These are phyloP conservation scores for Eupsilia transversa DNA, from an alignment of 2,888 invertebrate genomes.

Conservation along the genomic window DNA sequence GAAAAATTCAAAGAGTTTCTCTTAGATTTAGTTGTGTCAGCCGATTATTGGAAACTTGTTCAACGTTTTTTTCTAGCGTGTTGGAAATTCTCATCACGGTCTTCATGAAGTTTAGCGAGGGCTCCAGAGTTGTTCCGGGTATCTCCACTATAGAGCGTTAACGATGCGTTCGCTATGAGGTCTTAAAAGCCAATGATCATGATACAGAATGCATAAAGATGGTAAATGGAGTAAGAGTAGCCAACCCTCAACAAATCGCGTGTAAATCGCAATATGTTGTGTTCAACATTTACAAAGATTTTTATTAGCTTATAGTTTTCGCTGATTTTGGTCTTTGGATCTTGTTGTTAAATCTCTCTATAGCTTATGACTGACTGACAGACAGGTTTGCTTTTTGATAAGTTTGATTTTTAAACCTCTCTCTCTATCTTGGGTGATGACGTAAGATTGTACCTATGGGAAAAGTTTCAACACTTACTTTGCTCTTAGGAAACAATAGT, in stretches of 20 bases:
- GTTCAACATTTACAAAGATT: not conserved
- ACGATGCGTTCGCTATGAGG: not conserved
- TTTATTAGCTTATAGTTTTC: not conserved
- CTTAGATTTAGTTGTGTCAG: not conserved
- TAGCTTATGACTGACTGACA: not conserved
- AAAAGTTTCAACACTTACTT: not conserved
- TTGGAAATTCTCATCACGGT: not conserved
- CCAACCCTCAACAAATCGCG: not conserved
- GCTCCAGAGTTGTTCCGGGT: not conserved
- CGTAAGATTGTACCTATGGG: not conserved
- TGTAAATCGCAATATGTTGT: not conserved
- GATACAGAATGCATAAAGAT: not conserved
- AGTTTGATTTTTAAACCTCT: not conserved
- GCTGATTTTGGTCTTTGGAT: not conserved
- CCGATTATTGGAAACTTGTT: not conserved
- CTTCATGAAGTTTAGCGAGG: conserved; percentile 1
- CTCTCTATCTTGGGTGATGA: not conserved
- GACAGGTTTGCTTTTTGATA: not conserved
- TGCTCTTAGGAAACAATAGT: not conserved
- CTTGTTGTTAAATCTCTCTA: not conserved
- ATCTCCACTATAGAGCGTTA: not conserved
- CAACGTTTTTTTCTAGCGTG: conserved; percentile 2
- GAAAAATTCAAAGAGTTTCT: not conserved
- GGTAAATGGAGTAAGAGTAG: conserved; percentile 3
- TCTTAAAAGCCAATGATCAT: not conserved